phyloP scores from a whole-genome alignment of 1,140 invertebrate genomes.

The Phenacoccus solenopsis region DNA sequence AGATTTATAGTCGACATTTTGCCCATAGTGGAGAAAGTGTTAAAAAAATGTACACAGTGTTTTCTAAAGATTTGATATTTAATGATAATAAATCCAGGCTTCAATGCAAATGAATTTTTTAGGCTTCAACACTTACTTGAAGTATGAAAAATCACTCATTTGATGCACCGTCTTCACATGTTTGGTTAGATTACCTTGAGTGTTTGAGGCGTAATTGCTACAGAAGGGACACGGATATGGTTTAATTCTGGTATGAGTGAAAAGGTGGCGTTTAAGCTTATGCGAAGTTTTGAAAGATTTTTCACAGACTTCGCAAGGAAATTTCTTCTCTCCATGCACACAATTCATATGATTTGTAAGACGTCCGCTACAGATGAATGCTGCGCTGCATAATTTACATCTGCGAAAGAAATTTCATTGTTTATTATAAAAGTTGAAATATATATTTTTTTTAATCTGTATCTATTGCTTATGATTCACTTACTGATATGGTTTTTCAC shows the following conservation, averaged over 20 bases:
- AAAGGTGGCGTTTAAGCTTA: background rate
- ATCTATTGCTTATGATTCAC: background rate
- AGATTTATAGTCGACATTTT: no score
- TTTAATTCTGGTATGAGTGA: background rate
- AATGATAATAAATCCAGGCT: no score
- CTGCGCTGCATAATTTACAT: background rate
- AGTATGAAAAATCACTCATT: slow-evolving; percentile 5
- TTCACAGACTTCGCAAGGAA: background rate
- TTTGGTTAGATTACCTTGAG: slow-evolving; percentile 10
- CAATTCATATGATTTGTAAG: background rate
- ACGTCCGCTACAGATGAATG: background rate
- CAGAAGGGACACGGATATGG: slow-evolving; percentile 2
- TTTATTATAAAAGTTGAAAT: background rate
- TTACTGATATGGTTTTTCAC: slow-evolving; percentile 5
- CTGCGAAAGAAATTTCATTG: background rate
- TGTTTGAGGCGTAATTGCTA: background rate
- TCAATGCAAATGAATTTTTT: no score
- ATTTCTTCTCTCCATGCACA: slow-evolving; percentile 8
- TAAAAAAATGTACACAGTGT: no score
- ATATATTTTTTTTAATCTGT: background rate
- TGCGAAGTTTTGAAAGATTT: slow-evolving; percentile 7
- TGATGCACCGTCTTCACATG: slow-evolving; percentile 3
- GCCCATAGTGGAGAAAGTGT: no score
- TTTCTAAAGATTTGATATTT: no score
- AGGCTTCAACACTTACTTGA: no score